These are phyloP conservation scores for Dasypogon diadema DNA, from an alignment of 2,888 invertebrate species.

Conservation along the genomic window DNA sequence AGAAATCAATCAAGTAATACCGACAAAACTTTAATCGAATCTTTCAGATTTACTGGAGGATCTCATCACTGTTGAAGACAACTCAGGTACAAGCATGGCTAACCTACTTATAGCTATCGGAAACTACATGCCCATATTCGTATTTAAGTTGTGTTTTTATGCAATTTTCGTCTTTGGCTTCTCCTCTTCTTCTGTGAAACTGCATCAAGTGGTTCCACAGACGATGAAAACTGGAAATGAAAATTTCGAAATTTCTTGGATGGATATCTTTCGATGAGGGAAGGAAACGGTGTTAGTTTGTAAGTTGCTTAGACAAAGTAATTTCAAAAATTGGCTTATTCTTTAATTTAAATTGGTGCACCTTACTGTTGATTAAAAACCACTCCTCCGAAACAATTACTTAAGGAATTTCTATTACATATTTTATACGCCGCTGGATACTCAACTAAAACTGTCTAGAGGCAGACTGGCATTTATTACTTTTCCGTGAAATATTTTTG, in stretches of 20 bases:
- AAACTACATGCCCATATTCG: neutral
- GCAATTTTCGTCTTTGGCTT: neutral
- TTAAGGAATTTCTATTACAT: neutral
- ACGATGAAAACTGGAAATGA: conserved; percentile 21
- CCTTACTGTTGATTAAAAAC: neutral
- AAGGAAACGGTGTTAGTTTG: neutral
- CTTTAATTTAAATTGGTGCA: neutral
- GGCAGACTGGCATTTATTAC: no score
- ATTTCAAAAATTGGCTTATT: neutral
- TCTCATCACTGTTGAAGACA: neutral
- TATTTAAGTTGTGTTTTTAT: neutral
- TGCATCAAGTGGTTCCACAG: neutral
- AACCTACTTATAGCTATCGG: neutral
- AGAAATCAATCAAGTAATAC: neutral
- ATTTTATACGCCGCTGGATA: no score
- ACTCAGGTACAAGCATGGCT: neutral
- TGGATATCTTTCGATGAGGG: neutral
- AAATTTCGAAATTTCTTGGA: neutral
- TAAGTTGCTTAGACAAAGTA: neutral
- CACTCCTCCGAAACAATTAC: neutral
- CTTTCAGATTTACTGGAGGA: neutral
- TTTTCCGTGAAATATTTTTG: no score
- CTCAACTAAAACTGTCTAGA: no score
- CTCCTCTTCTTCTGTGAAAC: neutral
- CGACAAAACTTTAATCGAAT: neutral